A percentile compares a stretch with the other conserved stretches of the same genome.
Evolutionary conservation across 2,888 invertebrate genomes (phyloP).

Genomic region (Drosophila meridionalis): DNA sequence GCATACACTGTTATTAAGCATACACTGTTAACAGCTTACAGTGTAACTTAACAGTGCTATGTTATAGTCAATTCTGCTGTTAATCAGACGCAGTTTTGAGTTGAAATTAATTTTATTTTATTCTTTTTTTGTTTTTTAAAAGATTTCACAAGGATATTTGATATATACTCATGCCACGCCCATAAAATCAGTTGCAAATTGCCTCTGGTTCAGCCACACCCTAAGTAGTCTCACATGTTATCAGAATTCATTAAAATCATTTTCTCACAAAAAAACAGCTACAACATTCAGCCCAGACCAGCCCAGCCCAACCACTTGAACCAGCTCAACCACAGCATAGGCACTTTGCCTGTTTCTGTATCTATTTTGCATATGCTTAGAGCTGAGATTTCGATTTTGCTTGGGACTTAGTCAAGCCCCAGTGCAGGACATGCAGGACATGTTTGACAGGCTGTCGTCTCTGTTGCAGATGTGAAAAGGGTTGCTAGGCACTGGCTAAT

Average conservation of each 20-base stretch:
- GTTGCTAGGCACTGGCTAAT: constrained; percentile 43
- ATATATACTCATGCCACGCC: constrained; percentile 14
- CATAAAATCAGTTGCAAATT: constrained; percentile 22
- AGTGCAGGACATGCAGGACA: constrained; percentile 22
- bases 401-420: constrained; percentile 5
- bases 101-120: constrained; percentile 19
- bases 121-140: constrained; percentile 6
- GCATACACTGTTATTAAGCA: neutral
- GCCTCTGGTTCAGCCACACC: constrained; percentile 8
- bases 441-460: constrained; percentile 69
- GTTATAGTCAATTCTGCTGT: neutral
- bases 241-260: constrained; percentile 45
- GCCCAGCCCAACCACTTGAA: constrained; percentile 1
- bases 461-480: constrained; percentile 58
- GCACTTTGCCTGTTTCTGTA: constrained; percentile 14
- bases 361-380: constrained; percentile 47
- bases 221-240: constrained; percentile 20
- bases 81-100: neutral
- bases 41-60: neutral
- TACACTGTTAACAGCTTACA: neutral
- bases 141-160: neutral
- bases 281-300: neutral
- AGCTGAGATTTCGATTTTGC: constrained; percentile 31
- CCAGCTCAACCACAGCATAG: neutral
- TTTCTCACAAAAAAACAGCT: constrained; percentile 1